Conservation (phyloP, 2,888 invertebrate genomes). For the Pollenia griseotomentosa region DNA sequence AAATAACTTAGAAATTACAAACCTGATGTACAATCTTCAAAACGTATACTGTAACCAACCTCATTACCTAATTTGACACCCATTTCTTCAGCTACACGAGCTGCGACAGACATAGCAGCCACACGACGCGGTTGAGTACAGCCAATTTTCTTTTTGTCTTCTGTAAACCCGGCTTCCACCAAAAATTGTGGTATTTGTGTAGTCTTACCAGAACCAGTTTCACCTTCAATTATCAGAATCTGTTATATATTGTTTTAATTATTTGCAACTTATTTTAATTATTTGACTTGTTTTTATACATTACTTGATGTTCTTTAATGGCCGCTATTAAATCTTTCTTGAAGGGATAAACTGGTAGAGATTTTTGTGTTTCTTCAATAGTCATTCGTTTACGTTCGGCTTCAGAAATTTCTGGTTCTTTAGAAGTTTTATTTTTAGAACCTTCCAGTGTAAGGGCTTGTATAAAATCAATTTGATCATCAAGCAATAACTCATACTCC, state of each 20-base stretch:
- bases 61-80: constrained; percentile 97
- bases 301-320: constrained; percentile 92
- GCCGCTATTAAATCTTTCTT: constrained; percentile 94
- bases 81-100: constrained; percentile 99
- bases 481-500: constrained; percentile 96
- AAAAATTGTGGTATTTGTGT: constrained; percentile 99
- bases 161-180: constrained; percentile 95
- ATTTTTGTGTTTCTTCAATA: constrained; percentile 95
- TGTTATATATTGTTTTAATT: constrained; percentile 78
- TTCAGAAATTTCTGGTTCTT: constrained; percentile 87
- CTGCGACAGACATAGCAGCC: constrained; percentile 99
- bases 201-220: constrained; percentile 99
- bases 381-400: constrained; percentile 90
- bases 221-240: constrained; percentile 97
- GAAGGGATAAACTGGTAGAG: constrained; percentile 97
- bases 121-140: constrained; percentile 99
- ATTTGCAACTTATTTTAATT: constrained; percentile 2
- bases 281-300: not conserved
- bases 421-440: constrained; percentile 84
- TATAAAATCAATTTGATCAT: constrained; percentile 99
- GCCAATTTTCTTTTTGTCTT: constrained; percentile 94
- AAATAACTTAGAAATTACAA: constrained; percentile 3
- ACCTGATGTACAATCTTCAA: constrained; percentile 98
- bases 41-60: constrained; percentile 96
- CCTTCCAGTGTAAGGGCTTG: constrained; percentile 94